Conservation (phyloP, 2,113 vertebrate species). For the Engystomops pustulosus region DNA sequence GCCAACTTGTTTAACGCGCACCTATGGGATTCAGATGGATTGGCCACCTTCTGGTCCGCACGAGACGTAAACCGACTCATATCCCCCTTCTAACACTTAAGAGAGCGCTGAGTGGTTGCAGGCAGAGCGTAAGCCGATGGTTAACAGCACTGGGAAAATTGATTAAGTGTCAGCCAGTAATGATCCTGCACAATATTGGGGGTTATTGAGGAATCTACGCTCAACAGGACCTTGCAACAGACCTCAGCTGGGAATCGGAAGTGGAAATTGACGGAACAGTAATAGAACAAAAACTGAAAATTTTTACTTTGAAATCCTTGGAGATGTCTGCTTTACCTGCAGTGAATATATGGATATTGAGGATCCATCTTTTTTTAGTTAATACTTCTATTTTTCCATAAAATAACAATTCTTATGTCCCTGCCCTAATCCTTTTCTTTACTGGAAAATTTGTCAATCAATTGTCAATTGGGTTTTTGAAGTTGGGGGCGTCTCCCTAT, state of each 20-base stretch:
- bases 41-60: slow-evolving; percentile 10
- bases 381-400: too few relatives aligned
- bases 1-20: slow-evolving; percentile 28
- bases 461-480: too few relatives aligned
- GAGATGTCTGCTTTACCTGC: not conserved
- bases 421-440: too few relatives aligned
- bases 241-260: not conserved
- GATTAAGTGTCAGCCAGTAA: slow-evolving; percentile 34
- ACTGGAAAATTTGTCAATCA: too few relatives aligned
- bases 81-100: slow-evolving; percentile 26
- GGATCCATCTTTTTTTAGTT: too few relatives aligned
- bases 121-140: not conserved
- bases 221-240: not conserved
- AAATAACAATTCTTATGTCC: too few relatives aligned
- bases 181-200: slow-evolving; percentile 10
- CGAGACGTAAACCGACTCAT: not conserved
- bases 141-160: slow-evolving; percentile 12
- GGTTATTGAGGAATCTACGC: not conserved
- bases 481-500: too few relatives aligned
- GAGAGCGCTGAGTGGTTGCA: slow-evolving; percentile 25
- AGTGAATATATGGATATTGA: too few relatives aligned
- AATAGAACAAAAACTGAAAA: not conserved
- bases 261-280: not conserved
- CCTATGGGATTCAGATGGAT: slow-evolving; percentile 34
- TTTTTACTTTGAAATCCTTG: not conserved